Evolutionary conservation across 2,113 vertebrate genomes (phyloP), one percentile per base, ranked within the genome.

Genomic region (Hydropotes inermis): DNA sequence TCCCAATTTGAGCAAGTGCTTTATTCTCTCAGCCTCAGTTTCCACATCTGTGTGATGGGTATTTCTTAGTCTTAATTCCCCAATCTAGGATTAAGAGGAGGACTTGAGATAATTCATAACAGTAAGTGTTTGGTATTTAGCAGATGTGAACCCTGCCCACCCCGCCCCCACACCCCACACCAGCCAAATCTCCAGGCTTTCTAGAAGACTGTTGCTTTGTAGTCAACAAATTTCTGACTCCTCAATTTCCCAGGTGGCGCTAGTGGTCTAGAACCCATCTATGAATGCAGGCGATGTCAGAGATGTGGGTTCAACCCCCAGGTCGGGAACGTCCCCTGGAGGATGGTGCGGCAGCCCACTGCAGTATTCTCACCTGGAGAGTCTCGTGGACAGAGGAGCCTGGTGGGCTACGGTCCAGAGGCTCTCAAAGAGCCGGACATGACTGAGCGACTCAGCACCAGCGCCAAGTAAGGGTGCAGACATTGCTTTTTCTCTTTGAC

Each of bases 91-190:
- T 58, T 8, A 30, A 15, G 25, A 23, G 60, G 50, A 83, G 4
- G 3, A 36, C 8, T 61, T 19, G 76, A 95, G 47, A 19, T 7
- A 21, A 39, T 8, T 12, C 11, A 0, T 1, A 55, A 67, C 43
- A 28, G 21, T 5, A 3, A 16, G 2, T 19, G 14, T 39, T 52
- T 55, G 12, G 2, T 15, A 6, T 25, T 78, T 33, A 3, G 47
- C 2, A 9, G 19, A 16, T 3, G 2, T 7, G 60, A n/a, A 8
- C 4, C 13, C 17, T 1, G 1, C 6, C 61, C 21, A 70, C n/a
- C 17, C 9, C 0, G 21, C 2, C n/a, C 61, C 17, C n/a, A 70
- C n/a, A 5, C n/a, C 67, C 67, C 1, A 0, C 10, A 25, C 36
- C 25, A 0, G 5, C 36, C 54, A 8, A 14, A 11, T 50, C 85